These are phyloP conservation scores for Mechanitis messenoides DNA, from an alignment of 2,888 invertebrate genomes.

Conservation along the genomic window DNA sequence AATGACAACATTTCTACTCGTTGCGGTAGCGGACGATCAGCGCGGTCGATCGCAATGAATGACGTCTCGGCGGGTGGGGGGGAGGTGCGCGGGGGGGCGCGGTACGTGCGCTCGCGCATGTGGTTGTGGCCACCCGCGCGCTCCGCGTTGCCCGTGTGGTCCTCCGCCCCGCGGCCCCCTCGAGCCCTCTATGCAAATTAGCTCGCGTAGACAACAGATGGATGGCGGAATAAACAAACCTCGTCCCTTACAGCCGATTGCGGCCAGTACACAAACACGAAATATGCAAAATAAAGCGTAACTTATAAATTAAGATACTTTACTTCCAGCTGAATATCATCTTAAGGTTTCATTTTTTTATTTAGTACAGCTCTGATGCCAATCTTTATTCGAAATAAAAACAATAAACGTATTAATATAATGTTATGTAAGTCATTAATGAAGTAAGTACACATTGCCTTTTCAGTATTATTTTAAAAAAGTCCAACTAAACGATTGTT, in stretches of 20 bases:
- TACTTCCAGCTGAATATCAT: too few species aligned
- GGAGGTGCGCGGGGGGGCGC: constrained; percentile 45
- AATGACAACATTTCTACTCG: constrained; percentile 73
- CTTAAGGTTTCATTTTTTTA: too few species aligned
- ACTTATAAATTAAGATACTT: neutral
- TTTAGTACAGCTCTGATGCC: too few species aligned
- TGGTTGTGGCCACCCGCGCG: constrained; percentile 76
- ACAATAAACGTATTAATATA: too few species aligned
- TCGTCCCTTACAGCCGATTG: constrained; percentile 59
- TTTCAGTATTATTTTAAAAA: too few species aligned
- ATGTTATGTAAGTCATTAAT: too few species aligned
- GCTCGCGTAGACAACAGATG: constrained; percentile 76
- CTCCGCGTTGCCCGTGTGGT: constrained; percentile 76
- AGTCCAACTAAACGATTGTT: constrained; percentile 11
- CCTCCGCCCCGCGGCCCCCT: constrained; percentile 45
- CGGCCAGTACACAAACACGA: constrained; percentile 22
- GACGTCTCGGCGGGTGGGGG: constrained; percentile 55
- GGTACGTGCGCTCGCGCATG: constrained; percentile 58
- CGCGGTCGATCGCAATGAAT: constrained; percentile 73
- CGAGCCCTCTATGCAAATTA: constrained; percentile 74
- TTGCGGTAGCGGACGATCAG: constrained; percentile 67
- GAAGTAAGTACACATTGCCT: too few species aligned
- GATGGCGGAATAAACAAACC: constrained; percentile 75
- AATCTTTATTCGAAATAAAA: too few species aligned
- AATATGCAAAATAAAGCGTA: constrained; percentile 15